Evolutionary conservation across 2,888 invertebrate genomes (phyloP).

Genomic region (Macaria notata): DNA sequence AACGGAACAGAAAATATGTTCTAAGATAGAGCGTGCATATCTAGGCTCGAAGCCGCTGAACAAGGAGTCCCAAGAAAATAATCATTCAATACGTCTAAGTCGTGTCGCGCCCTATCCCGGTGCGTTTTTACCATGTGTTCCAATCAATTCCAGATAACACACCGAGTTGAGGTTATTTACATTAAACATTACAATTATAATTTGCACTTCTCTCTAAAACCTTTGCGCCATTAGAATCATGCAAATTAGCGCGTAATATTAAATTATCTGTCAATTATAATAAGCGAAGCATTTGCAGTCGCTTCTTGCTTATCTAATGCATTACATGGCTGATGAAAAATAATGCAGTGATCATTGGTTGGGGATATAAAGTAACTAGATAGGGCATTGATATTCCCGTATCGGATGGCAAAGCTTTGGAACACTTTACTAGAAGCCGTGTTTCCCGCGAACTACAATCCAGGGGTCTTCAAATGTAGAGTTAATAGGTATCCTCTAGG

Average conservation of each 20-base stretch:
- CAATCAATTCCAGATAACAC: constrained; percentile 27
- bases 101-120: not conserved
- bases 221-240: constrained; percentile 49
- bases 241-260: constrained; percentile 39
- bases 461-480: too few relatives aligned
- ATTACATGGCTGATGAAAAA: constrained; percentile 31
- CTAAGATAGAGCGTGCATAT: too few relatives aligned
- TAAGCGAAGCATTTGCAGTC: constrained; percentile 51
- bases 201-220: constrained; percentile 51
- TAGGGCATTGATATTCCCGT: not conserved
- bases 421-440: too few relatives aligned
- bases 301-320: constrained; percentile 39
- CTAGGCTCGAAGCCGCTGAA: too few relatives aligned
- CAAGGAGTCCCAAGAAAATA: too few relatives aligned
- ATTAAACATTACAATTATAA: constrained; percentile 42
- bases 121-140: not conserved
- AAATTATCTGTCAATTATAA: constrained; percentile 49
- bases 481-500: too few relatives aligned
- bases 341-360: constrained; percentile 20
- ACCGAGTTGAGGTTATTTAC: constrained; percentile 20
- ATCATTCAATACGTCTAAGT: not conserved
- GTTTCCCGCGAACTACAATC: too few relatives aligned
- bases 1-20: too few relatives aligned
- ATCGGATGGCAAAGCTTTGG: too few relatives aligned
- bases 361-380: not conserved